Evolutionary conservation across 1,140 invertebrate species (phyloP).

Genomic region (Pseudachorutes palmiensis): DNA sequence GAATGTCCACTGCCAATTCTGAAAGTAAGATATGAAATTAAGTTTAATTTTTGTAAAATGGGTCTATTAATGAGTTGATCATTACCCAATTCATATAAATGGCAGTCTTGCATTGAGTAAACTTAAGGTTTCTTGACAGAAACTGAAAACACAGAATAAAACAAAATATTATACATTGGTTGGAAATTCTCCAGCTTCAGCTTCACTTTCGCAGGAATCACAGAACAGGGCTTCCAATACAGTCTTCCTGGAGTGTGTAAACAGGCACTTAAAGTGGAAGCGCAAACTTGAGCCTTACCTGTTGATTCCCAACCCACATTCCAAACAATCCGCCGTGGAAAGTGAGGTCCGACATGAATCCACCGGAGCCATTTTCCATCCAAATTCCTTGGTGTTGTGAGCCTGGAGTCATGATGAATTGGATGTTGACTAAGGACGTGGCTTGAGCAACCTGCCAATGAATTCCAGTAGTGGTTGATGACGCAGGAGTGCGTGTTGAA

Average conservation of each 20-base stretch:
- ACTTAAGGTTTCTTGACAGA: constrained; percentile 22
- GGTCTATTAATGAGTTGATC: too few relatives aligned
- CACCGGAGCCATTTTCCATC: constrained; percentile 37
- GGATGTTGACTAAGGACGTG: constrained; percentile 31
- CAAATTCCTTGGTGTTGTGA: constrained; percentile 31
- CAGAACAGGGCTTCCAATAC: too few relatives aligned
- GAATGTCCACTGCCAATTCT: constrained; percentile 38
- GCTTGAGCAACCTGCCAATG: constrained; percentile 38
- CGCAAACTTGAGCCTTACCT: too few relatives aligned
- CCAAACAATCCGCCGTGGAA: constrained; percentile 35
- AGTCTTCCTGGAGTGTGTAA: too few relatives aligned
- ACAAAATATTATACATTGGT: too few relatives aligned
- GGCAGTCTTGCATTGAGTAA: constrained; percentile 26
- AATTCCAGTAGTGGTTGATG: constrained; percentile 19
- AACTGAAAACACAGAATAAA: too few relatives aligned
- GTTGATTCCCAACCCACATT: constrained; percentile 38
- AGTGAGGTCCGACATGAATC: constrained; percentile 33
- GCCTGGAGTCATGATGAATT: constrained; percentile 27
- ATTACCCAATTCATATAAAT: constrained; percentile 36
- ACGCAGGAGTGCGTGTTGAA: constrained; percentile 22
- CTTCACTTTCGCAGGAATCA: too few relatives aligned
- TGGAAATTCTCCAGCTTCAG: too few relatives aligned
- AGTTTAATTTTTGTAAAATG: too few relatives aligned
- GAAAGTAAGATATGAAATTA: constrained; percentile 7
- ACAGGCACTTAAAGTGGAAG: too few relatives aligned